Conservation (phyloP, 2,888 invertebrate species). For the Dascillus cervinus region DNA sequence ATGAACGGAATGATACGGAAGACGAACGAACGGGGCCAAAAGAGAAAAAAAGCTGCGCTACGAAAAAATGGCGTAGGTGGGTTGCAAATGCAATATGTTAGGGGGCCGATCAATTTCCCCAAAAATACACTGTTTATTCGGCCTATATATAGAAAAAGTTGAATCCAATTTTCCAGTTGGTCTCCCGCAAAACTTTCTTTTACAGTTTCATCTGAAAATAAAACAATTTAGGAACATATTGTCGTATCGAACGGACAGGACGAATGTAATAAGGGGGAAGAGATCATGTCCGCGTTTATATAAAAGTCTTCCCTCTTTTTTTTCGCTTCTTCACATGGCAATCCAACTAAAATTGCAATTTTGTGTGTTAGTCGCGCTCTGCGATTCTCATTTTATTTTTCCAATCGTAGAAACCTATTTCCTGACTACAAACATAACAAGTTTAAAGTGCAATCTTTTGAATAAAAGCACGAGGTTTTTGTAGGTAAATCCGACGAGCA, state of each 20-base stretch:
- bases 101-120: too few relatives aligned
- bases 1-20: too few relatives aligned
- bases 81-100: too few relatives aligned
- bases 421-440: conserved; percentile 19
- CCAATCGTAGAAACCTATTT: conserved; percentile 16
- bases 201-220: conserved; percentile 34
- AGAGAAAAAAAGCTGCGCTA: too few relatives aligned
- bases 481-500: conserved; percentile 24
- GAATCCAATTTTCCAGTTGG: conserved; percentile 39
- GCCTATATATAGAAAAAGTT: conserved; percentile 34
- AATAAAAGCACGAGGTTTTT: conserved; percentile 21
- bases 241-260: conserved; percentile 27
- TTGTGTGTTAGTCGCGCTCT: conserved; percentile 7
- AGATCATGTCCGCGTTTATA: conserved; percentile 21
- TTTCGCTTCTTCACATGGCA: conserved; percentile 9
- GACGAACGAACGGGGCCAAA: too few relatives aligned
- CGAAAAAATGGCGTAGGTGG: too few relatives aligned
- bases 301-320: conserved; percentile 15
- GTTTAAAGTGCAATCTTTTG: conserved; percentile 24
- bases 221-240: conserved; percentile 37
- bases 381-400: conserved; percentile 12
- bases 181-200: conserved; percentile 36
- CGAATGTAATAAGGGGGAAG: conserved; percentile 21
- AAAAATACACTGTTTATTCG: too few relatives aligned
- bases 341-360: conserved; percentile 18